Base-by-base conservation (phyloP, 2,888 invertebrate genomes). In the Diaperis boleti region DNA sequence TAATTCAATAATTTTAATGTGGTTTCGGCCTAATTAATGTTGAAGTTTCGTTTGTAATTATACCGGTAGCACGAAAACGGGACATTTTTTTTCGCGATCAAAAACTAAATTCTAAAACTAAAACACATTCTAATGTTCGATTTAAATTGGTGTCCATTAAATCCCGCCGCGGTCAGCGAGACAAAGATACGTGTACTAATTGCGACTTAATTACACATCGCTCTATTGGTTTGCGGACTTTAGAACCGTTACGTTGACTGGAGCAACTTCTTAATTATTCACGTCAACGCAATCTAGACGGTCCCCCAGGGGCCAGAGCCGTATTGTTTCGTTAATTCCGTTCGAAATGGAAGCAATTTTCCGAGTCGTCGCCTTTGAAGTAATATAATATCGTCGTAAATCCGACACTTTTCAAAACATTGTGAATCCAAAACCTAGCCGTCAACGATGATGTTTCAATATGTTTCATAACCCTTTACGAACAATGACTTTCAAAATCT, bases 401-500 rank as follows among this genome's bases (percentile, higher is more conserved):
- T 35, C 52, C 39, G 59, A 50, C 42, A 60, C 59, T 60, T 42
- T 49, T 52, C 52, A 60, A 60, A 60, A 60, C 52, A 60, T 52
- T 18, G 20, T 22, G 47, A 47, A 47, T 47, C 47, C 49, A 8
- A 31, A 26, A 33, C 39, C 17, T 31, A 15, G 11, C 29, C 37
- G 52, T 52, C 50, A 60, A 41, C 50, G 52, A 50, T 60, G 59
- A 60, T 44, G 33, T 60, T 60, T 52, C 59, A 60, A 60, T 60
- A 57, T 37, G 20, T 47, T 20, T 11, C 52, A 33, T 60, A 60
- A 60, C 59, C 59, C 59, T 60, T 60, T 60, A 52, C 44, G 52
- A 42, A 60, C 59, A 60, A 60, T 60, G 59, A 60, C 59, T 60
- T 60, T 60, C 59, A 60, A 41, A 29, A 39, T 60, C 42, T 31